Evolutionary conservation across 2,113 vertebrate species (phyloP).

Genomic region (Hypocryptadius cinnamomeus): DNA sequence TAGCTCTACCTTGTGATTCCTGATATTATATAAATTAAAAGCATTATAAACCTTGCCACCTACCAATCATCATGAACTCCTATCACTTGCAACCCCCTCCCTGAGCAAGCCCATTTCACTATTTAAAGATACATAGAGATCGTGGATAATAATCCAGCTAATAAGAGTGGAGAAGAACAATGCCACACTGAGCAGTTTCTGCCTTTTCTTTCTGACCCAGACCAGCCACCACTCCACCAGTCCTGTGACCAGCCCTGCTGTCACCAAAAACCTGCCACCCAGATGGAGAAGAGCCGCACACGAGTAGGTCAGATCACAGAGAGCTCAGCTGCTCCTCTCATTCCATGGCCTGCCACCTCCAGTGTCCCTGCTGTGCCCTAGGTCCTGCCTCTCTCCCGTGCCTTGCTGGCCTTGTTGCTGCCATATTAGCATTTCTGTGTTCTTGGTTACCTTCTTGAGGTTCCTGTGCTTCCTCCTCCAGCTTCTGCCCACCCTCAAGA

Average conservation of each 20-base stretch:
- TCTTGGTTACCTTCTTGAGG: not conserved
- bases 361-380: not conserved
- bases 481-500: not conserved
- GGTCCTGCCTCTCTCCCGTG: not conserved
- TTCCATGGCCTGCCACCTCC: not conserved
- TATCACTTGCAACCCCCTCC: rapidly evolving
- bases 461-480: not conserved
- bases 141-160: not conserved
- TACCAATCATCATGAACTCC: not conserved
- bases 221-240: not conserved
- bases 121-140: not conserved
- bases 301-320: not conserved
- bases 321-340: not conserved
- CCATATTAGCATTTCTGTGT: not conserved
- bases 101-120: not conserved
- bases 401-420: not conserved
- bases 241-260: not conserved
- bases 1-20: not conserved
- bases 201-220: not conserved
- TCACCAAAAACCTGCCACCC: not conserved
- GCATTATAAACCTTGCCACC: not conserved
- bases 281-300: rapidly evolving
- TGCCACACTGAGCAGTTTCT: not conserved
- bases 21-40: not conserved
- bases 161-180: not conserved